Evolutionary conservation across 2,888 invertebrate genomes (phyloP).

Genomic region (Drosophila phalerata): DNA sequence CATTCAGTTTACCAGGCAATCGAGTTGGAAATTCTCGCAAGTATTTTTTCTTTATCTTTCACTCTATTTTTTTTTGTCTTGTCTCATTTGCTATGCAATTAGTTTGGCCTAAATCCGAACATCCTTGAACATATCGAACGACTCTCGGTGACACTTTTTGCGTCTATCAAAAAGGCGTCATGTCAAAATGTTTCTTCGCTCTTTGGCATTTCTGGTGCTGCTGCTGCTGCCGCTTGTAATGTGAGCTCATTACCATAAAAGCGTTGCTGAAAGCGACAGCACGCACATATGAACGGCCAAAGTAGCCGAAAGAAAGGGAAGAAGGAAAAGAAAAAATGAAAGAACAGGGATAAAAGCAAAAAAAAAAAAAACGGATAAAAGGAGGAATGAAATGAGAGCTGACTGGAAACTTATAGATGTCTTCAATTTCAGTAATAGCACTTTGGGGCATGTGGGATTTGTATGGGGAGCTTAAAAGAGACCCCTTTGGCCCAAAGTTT

Average conservation of each 20-base stretch:
- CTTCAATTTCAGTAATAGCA: constrained; percentile 81
- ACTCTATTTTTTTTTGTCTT: background rate
- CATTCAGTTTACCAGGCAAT: constrained; percentile 6
- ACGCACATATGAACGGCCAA: constrained; percentile 53
- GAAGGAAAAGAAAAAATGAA: background rate
- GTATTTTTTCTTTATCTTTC: background rate
- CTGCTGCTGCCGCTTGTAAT: constrained; percentile 62
- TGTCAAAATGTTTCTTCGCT: constrained; percentile 67
- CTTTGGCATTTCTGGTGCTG: constrained; percentile 34
- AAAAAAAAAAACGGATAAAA: constrained; percentile 7
- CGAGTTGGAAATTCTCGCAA: background rate
- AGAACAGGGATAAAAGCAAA: constrained; percentile 1
- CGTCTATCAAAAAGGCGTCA: constrained; percentile 67
- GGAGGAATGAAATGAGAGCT: constrained; percentile 24
- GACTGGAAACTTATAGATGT: constrained; percentile 73
- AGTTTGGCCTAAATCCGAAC: background rate
- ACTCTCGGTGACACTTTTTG: constrained; percentile 44
- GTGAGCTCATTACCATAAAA: constrained; percentile 81
- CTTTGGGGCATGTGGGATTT: constrained; percentile 75
- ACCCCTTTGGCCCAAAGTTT: constrained; percentile 68
- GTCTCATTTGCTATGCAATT: background rate
- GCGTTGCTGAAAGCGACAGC: constrained; percentile 59
- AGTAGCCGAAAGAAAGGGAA: constrained; percentile 24
- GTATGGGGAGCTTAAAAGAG: constrained; percentile 31
- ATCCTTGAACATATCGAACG: constrained; percentile 29